Evolutionary conservation across 2,113 vertebrate species (phyloP).

Genomic region (Pagrus major): DNA sequence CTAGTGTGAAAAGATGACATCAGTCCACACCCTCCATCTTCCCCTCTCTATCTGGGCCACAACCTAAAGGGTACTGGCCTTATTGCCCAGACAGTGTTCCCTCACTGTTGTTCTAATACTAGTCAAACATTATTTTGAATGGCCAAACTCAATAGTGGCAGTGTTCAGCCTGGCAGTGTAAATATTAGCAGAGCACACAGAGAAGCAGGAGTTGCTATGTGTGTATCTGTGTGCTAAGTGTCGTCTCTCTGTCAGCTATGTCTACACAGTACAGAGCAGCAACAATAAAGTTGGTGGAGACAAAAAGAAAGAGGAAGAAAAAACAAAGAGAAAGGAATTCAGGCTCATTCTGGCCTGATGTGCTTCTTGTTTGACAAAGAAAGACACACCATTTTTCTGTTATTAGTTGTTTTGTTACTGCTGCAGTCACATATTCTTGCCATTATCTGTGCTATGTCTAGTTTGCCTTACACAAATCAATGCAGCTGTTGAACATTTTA

Average conservation of each 20-base stretch:
- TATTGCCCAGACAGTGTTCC: conserved; percentile 80
- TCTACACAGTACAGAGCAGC: conserved; percentile 68
- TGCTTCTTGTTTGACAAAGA: conserved; percentile 79
- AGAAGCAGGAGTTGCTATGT: conserved; percentile 90
- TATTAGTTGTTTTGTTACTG: conserved; percentile 34
- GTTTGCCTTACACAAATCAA: conserved; percentile 41
- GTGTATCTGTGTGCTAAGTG: conserved; percentile 87
- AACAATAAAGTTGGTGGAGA: conserved; percentile 75
- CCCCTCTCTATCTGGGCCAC: conserved; percentile 50
- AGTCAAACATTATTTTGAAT: conserved; percentile 89
- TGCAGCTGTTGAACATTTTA: conserved; percentile 7
- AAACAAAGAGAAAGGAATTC: conserved; percentile 72
- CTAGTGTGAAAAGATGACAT: conserved; percentile 62
- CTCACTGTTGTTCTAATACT: conserved; percentile 88
- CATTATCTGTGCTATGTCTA: conserved; percentile 54
- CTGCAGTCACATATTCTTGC: conserved; percentile 42
- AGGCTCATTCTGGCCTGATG: conserved; percentile 54
- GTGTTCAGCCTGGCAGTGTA: conserved; percentile 88
- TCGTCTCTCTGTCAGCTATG: conserved; percentile 79
- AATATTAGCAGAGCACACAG: conserved; percentile 97
- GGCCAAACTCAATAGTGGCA: conserved; percentile 90
- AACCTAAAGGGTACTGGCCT: conserved; percentile 75
- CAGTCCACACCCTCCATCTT: conserved; percentile 46
- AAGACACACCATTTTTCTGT: conserved; percentile 59
- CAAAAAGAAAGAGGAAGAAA: conserved; percentile 53